phyloP scores from a whole-genome alignment of 1,140 invertebrate species.

The Holotrichia oblita region DNA sequence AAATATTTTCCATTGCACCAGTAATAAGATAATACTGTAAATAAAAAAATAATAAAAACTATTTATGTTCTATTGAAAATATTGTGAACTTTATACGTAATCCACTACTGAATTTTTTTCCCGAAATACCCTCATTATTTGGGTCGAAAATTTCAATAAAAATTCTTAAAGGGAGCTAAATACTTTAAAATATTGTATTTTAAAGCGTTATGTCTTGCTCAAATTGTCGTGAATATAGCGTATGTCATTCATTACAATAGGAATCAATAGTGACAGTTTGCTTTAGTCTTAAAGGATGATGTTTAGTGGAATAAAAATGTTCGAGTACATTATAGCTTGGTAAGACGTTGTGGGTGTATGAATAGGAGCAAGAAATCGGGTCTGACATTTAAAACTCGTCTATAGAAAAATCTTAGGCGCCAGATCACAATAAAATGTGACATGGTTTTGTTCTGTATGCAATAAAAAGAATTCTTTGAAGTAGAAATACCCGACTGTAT shows the following conservation, averaged over 20 bases:
- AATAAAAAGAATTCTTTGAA: conserved; percentile 1
- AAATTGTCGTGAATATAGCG: neutral
- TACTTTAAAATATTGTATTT: no score
- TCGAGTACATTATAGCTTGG: neutral
- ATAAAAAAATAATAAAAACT: no score
- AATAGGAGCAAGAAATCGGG: conserved; percentile 10
- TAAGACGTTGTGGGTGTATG: neutral
- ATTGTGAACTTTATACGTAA: no score
- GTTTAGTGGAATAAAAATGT: conserved; percentile 3
- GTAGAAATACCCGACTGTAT: neutral
- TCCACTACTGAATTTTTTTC: no score
- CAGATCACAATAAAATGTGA: conserved; percentile 6
- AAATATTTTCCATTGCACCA: no score
- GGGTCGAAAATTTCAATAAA: no score
- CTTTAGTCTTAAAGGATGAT: neutral
- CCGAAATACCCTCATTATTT: no score
- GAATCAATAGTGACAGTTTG: neutral
- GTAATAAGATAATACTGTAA: no score
- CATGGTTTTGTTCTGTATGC: neutral
- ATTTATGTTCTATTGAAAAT: no score
- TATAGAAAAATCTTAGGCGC: neutral
- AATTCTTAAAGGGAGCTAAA: no score
- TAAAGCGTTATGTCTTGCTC: neutral
- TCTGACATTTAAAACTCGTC: neutral
- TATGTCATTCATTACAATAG: neutral